Evolutionary conservation across 1,140 invertebrate species (phyloP).

Genomic region (Drosophila tropicalis): DNA sequence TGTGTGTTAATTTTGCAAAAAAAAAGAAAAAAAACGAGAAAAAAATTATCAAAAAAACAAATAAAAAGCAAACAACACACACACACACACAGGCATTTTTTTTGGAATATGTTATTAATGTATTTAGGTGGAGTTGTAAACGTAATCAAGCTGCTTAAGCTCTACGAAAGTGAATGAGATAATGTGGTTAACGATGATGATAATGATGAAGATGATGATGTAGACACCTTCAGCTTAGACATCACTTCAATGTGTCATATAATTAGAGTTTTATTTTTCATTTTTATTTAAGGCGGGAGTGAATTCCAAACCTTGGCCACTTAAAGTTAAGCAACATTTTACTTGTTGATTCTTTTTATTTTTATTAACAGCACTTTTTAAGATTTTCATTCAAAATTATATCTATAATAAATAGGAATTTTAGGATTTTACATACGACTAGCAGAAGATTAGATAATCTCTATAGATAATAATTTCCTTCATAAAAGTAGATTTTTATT

Average conservation of each 20-base stretch:
- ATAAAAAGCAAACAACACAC: not conserved
- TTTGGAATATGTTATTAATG: constrained; percentile 19
- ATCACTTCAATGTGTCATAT: not conserved
- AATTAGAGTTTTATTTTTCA: constrained; percentile 7
- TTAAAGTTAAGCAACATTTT: no score
- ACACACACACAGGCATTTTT: constrained; percentile 8
- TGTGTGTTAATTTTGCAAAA: constrained; percentile 19
- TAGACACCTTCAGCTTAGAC: constrained; percentile 11
- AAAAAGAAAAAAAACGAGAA: not conserved
- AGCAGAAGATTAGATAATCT: no score
- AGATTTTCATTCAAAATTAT: no score
- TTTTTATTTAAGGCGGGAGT: not conserved
- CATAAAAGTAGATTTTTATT: not conserved
- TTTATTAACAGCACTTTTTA: no score
- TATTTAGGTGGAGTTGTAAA: constrained; percentile 21
- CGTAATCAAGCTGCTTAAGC: constrained; percentile 14
- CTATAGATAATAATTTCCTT: not conserved
- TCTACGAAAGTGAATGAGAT: constrained; percentile 9
- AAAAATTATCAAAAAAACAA: constrained; percentile 3
- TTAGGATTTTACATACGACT: no score
- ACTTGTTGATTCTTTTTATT: no score
- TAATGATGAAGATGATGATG: not conserved
- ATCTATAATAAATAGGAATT: no score
- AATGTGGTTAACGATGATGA: not conserved
- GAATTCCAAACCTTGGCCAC: no score